Percentiles rank a stretch among this genome's conserved stretches.
These are phyloP conservation scores for Actinia equina DNA, from an alignment of 64 coral and sea anemone species.

Conservation along the genomic window DNA sequence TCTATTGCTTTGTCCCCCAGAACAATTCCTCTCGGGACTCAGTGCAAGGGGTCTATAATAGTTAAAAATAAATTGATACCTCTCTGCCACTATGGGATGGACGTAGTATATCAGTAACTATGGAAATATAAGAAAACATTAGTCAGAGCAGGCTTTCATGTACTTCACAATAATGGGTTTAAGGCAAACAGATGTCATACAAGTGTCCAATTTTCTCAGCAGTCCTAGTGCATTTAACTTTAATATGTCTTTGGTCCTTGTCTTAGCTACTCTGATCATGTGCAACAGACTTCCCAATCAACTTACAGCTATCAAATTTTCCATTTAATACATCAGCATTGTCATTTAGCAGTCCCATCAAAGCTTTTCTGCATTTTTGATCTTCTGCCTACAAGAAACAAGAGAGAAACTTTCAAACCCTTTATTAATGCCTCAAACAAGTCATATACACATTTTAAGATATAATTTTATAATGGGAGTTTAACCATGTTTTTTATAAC, in stretches of 20 bases:
- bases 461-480: neutral
- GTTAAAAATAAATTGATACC: neutral
- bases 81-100: slow-evolving; percentile 61
- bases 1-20: too few species aligned
- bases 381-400: slow-evolving; percentile 57
- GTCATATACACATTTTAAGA: too few species aligned
- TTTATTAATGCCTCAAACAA: too few species aligned
- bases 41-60: too few species aligned
- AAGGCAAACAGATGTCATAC: too few species aligned
- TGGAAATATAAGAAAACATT: neutral
- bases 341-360: slow-evolving; percentile 63
- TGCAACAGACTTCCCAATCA: neutral
- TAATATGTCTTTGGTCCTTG: too few species aligned
- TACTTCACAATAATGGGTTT: too few species aligned
- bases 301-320: slow-evolving; percentile 31
- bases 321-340: slow-evolving; percentile 61
- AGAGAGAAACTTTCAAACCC: neutral
- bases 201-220: too few species aligned
- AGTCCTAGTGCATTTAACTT: too few species aligned
- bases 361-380: slow-evolving; percentile 42
- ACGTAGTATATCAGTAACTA: neutral
- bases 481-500: neutral
- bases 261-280: too few species aligned
- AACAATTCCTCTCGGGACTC: too few species aligned
- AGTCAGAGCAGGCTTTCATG: too few species aligned